Base-by-base conservation (phyloP, 2,113 vertebrate species). In the Ivindomyrus marchei region DNA sequence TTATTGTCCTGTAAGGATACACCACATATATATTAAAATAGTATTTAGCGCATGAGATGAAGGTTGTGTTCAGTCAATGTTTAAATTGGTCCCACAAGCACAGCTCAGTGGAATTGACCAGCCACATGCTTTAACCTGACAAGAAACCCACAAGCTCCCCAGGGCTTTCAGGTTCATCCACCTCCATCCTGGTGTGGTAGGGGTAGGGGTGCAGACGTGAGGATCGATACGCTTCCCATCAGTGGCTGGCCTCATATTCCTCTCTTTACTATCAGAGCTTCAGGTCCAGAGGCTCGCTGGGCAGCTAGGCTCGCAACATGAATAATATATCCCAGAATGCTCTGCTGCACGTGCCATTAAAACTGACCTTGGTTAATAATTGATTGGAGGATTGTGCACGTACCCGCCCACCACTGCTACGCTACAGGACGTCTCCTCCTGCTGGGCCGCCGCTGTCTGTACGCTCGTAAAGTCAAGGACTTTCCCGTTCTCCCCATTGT, bases 361-460 rank as follows among this genome's bases (percentile, higher is more conserved):
- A 95, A 95, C 95, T 96, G 96, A 97, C 96, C 96, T 96, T 94
- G 92, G 92, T 97, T 94, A 97, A 97, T 97, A 96, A 97, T 96
- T 96, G 93, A 96, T 95, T 89, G 50, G 47, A 58, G 90, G 91
- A 93, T 62, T 74, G 89, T 95, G 93, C 90, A 93, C 3, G 87
- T 92, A 92, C 90, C 70, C 88, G 93, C 39, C 70, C 66, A 24
- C 42, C 21, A 7, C 80, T 92, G 90, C 91, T 31, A 90, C 88
- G 89, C 89, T 90, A 91, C 80, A 89, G 90, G 91, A 10, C 27
- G n/a, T 88, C 92, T 87, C 53, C 90, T 90, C 88, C 85, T 0
- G 24, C 15, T 1, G 89, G 92, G 91, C 88, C 88, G 58, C 58
- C 92, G 90, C 93, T 36, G 83, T 89, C 56, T 93, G 85, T 49